These are phyloP conservation scores for Aselliscus stoliczkanus DNA, from an alignment of 2,797 vertebrate species.

Conservation along the genomic window DNA sequence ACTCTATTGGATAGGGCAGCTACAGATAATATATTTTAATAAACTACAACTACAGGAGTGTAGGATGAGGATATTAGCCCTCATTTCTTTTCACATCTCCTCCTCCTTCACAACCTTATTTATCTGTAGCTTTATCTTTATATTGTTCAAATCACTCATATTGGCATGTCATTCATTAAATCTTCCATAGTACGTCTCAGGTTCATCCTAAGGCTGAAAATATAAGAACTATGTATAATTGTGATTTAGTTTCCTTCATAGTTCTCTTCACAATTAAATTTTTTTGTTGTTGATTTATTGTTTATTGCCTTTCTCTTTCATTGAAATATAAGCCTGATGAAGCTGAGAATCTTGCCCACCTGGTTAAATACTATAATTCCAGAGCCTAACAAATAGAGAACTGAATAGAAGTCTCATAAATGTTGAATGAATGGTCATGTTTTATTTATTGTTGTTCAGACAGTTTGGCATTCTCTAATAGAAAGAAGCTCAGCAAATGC, in stretches of 20 bases:
- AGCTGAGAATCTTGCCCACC: neutral
- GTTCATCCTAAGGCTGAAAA: neutral
- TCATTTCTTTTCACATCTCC: neutral
- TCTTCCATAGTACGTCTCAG: neutral
- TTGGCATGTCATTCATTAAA: neutral
- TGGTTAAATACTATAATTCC: neutral
- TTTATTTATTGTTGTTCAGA: neutral
- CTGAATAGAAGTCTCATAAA: neutral
- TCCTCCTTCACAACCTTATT: neutral
- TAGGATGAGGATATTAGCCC: neutral
- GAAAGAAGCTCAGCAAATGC: neutral
- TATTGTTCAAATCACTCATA: neutral
- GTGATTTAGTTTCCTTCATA: neutral
- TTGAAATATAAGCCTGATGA: neutral
- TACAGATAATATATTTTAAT: neutral
- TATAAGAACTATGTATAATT: neutral
- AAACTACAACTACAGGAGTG: neutral
- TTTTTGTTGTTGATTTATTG: neutral
- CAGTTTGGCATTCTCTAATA: neutral
- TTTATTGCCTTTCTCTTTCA: neutral
- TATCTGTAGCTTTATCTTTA: neutral
- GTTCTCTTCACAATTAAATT: neutral
- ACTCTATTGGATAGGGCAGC: neutral
- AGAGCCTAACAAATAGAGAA: neutral
- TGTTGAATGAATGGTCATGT: neutral